A percentile compares a stretch with the other conserved stretches of the same genome.
Conservation (phyloP, 2,113 vertebrate species). For the Acanthochromis polyacanthus region DNA sequence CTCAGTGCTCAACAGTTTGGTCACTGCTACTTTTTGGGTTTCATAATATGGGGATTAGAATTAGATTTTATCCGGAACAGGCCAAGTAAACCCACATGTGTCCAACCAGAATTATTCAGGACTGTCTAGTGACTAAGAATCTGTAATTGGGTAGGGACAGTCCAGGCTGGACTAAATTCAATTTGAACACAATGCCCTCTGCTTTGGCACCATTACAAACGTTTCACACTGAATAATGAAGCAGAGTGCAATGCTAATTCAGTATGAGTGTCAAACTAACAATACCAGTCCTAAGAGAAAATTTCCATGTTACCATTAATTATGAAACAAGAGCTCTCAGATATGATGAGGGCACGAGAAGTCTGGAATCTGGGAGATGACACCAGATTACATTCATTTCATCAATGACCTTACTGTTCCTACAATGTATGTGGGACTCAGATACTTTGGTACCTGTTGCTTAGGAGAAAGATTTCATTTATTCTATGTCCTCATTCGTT, state of each 20-base stretch:
- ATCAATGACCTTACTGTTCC: conserved; percentile 11
- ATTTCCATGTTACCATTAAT: conserved; percentile 56
- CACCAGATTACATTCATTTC: conserved; percentile 13
- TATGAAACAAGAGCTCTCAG: conserved; percentile 43
- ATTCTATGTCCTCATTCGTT: too few relatives aligned
- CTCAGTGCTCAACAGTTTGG: background rate
- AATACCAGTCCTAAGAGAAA: conserved; percentile 35
- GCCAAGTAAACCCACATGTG: conserved; percentile 6
- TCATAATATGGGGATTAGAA: conserved; percentile 19
- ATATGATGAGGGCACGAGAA: conserved; percentile 26
- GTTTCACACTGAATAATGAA: conserved; percentile 69
- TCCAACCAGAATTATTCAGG: conserved; percentile 36
- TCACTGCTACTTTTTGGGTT: too few relatives aligned
- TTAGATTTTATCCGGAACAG: conserved; percentile 22
- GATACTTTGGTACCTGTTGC: background rate
- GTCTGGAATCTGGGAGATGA: conserved; percentile 24
- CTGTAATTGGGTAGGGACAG: conserved; percentile 48
- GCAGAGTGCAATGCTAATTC: conserved; percentile 57
- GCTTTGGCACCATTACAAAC: conserved; percentile 66
- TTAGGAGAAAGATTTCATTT: background rate
- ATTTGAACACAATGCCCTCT: conserved; percentile 62
- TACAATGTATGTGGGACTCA: background rate
- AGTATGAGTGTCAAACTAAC: conserved; percentile 46
- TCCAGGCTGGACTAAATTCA: conserved; percentile 46
- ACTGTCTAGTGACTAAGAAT: conserved; percentile 30